Evolutionary conservation across 2,797 vertebrate species (phyloP), one percentile per base, ranked within the genome.

Genomic region (Acestrorhynchus altus): DNA sequence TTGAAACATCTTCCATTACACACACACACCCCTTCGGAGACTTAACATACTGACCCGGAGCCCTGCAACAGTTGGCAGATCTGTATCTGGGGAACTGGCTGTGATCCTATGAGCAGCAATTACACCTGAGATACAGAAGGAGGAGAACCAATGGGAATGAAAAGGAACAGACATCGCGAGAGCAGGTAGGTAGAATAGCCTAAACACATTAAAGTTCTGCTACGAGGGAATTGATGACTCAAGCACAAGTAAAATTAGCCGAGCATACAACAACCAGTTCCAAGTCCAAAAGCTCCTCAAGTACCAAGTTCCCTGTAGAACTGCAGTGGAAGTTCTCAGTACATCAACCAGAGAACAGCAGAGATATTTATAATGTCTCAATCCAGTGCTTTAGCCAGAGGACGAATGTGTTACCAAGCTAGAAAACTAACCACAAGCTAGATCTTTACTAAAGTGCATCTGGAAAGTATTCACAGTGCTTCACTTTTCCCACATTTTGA

Each of bases 81-180:
- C 94, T 57, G 91, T 94, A 73, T 96, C 94, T 16, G 95, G 95
- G 42, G 94, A 94, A 77, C 95, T 96, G 77, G 95, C 94, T 24
- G 93, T 95, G 72, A 96, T 95, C 86, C 93, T 94, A 81, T 95
- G 93, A 26, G 94, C 91, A 0, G 94, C 94, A 80, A 96, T 83
- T 54, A 96, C 82, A 67, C 95, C 95, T 96, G 83, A 72, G 68
- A 57, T n/a, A 54, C 40, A 47, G 46, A 68, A 9, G 24, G 44
- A 39, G 51, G 28, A 81, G 57, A 28, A 5, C 44, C 9, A 20
- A 66, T 13, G 65, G 22, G 9, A 26, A 31, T 10, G 59, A 26
- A 44, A 40, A 12, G 46, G 22, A 20, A 4, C 18, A 52, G 59
- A 18, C 16, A 22, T 63, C 18, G 24, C 18, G 44, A 20, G 15